phyloP scores from a whole-genome alignment of 2,888 invertebrate genomes.

The Subacronicta megacephala region DNA sequence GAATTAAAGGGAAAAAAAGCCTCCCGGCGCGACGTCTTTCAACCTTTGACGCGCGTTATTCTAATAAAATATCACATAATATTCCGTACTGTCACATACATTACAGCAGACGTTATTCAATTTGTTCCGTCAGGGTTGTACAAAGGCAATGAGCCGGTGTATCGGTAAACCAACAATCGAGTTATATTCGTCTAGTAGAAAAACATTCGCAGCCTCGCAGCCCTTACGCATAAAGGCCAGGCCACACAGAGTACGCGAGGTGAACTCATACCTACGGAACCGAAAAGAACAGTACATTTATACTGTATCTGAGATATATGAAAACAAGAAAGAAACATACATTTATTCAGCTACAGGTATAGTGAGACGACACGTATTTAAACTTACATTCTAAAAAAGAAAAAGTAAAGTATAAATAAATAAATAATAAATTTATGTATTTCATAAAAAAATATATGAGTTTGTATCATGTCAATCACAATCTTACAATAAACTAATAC shows the following conservation, averaged over 20 bases:
- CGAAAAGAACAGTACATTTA: too few relatives aligned
- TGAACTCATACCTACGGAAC: neutral
- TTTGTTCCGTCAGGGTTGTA: constrained; percentile 66
- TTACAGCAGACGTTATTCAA: constrained; percentile 71
- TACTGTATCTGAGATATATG: too few relatives aligned
- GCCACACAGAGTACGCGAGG: neutral
- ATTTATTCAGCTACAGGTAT: too few relatives aligned
- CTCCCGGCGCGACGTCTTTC: constrained; percentile 6
- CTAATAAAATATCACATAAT: constrained; percentile 53
- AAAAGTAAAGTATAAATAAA: too few relatives aligned
- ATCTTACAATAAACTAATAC: too few relatives aligned
- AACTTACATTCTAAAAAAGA: too few relatives aligned
- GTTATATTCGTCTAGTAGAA: constrained; percentile 49
- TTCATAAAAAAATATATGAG: too few relatives aligned
- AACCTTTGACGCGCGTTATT: constrained; percentile 41
- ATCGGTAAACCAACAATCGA: constrained; percentile 70
- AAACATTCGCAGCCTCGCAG: constrained; percentile 32
- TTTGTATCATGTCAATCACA: too few relatives aligned
- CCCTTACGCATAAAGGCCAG: constrained; percentile 18
- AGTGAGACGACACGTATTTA: too few relatives aligned
- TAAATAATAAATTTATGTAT: too few relatives aligned
- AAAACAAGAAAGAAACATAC: too few relatives aligned
- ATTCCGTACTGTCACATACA: constrained; percentile 34
- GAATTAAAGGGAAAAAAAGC: constrained; percentile 12
- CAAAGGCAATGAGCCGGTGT: constrained; percentile 74